Conservation (phyloP, 1,140 invertebrate genomes). For the Lysiphlebus fabarum region DNA sequence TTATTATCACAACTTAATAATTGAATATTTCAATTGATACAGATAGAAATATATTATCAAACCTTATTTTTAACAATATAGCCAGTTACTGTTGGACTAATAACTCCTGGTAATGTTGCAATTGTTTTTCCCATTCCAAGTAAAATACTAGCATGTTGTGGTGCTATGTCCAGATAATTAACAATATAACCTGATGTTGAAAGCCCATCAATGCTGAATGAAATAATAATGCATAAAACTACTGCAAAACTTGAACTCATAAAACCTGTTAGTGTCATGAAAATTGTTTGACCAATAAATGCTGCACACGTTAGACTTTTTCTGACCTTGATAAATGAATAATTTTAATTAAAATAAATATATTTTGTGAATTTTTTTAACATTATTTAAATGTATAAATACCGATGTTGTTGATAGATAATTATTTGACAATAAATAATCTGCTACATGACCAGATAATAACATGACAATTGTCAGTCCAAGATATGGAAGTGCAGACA, state of each 20-base stretch:
- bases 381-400: too few relatives aligned
- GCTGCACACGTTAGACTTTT: slow-evolving; percentile 75
- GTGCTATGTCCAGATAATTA: slow-evolving; percentile 84
- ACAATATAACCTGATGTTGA: slow-evolving; percentile 84
- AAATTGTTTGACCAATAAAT: slow-evolving; percentile 77
- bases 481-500: slow-evolving; percentile 81
- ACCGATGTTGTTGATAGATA: slow-evolving; percentile 68
- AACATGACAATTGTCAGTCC: slow-evolving; percentile 79
- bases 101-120: slow-evolving; percentile 82
- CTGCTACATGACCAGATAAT: slow-evolving; percentile 75
- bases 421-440: slow-evolving; percentile 65
- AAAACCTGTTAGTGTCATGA: slow-evolving; percentile 78
- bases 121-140: slow-evolving; percentile 88
- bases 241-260: slow-evolving; percentile 63
- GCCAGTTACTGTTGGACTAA: slow-evolving; percentile 77
- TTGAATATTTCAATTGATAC: too few relatives aligned
- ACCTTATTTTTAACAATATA: slow-evolving; percentile 72
- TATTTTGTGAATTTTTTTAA: background rate
- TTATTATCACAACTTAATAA: too few relatives aligned
- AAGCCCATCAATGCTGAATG: slow-evolving; percentile 83
- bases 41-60: slow-evolving; percentile 11
- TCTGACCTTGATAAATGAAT: slow-evolving; percentile 53
- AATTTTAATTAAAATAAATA: background rate
- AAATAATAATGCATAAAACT: slow-evolving; percentile 74
- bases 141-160: slow-evolving; percentile 74